Base-by-base conservation (phyloP, 2,797 vertebrate genomes). In the Micropoecilia bifurca region DNA sequence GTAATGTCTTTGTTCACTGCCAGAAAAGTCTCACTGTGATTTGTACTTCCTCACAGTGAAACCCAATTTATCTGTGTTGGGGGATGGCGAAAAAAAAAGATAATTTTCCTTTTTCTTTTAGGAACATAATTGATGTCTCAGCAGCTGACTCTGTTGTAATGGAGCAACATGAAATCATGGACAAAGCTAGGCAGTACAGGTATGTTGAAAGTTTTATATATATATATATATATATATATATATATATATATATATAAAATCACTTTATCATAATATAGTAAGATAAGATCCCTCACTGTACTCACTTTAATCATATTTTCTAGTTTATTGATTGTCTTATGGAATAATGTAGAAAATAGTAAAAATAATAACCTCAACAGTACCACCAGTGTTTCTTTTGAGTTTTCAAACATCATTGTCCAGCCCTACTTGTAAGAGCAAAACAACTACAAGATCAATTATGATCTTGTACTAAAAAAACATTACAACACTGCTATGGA, bases 141-240 rank as follows among this genome's bases (percentile, higher is more conserved):
- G 98, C 98, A 45, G 97, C 97, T 1, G 98, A 99, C 77, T 98
- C 97, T 2, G 97, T 98, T 90, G 97, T 98, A 82, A 98, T 99
- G 97, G 98, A 99, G 86, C 98, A 98, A 84, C 98, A 99, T 6
- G 98, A 99, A 83, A 99, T 98, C 94, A 99, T 99, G 98, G 98
- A 99, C 94, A 96, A 97, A 92, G 97, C 98, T 28, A 94, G 97
- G 77, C 98, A 98, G 89, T 99, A 99, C 95, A 99, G 98, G 98
- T 99, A 88, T 73, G 92, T 78, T 18, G 25, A 13, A n/a, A 45
- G 30, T 1, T 10, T 61, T 22, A 8, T 41, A 39, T 39, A 39
- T 39, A 39, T 39, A 39, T 39, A 36, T 36, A 36, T 36, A 36
- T 36, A 36, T 36, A 36, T 36, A 36, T 36, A 36, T 36, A 36